Base-by-base conservation (phyloP, 2,797 vertebrate genomes). In the Anableps anableps region DNA sequence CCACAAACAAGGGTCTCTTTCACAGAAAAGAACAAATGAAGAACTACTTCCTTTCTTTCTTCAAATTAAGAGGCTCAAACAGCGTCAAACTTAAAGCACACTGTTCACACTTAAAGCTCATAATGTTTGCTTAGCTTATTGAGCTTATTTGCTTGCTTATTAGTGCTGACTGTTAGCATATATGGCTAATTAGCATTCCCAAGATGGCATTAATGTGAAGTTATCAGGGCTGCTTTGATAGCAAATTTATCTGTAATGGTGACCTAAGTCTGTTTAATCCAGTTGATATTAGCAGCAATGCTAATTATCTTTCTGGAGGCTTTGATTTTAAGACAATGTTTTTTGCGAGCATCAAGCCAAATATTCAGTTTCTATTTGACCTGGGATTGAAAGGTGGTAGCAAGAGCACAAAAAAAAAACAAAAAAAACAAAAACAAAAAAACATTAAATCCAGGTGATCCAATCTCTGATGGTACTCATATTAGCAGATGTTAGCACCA, bases 101-200 rank as follows among this genome's bases (percentile, higher is more conserved):
- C 62, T 17, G 21, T 64, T 64, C 62, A 36, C 34, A 64, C 36
- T 31, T 16, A 5, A 21, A 31, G 60, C 31, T 34, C 29, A 2
- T 62, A 34, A n/a, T 58, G 53, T 91, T 92, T 90, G 86, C 84
- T 85, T 86, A 89, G 77, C 81, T 84, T 78, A n/a, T n/a, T n/a
- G n/a, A n/a, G n/a, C n/a, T n/a, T n/a, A n/a, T n/a, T n/a, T n/a
- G n/a, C n/a, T 41, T 41, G 6, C 6, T 87, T 85, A 92, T 92
- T 94, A 91, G 76, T 50, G 90, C 77, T 91, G 89, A 93, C 88
- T 88, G 88, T 86, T 93, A 91, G 90, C 85, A 88, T 88, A 72
- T 85, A 82, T 84, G 73, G 88, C 92, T 91, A 91, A 93, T 93
- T 91, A 91, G 86, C 88, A 82, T 88, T 81, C 85, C 82, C 87